Evolutionary conservation across 2,888 invertebrate genomes (phyloP), one percentile per base, ranked within the genome.

Genomic region (Cheilosia impressa): DNA sequence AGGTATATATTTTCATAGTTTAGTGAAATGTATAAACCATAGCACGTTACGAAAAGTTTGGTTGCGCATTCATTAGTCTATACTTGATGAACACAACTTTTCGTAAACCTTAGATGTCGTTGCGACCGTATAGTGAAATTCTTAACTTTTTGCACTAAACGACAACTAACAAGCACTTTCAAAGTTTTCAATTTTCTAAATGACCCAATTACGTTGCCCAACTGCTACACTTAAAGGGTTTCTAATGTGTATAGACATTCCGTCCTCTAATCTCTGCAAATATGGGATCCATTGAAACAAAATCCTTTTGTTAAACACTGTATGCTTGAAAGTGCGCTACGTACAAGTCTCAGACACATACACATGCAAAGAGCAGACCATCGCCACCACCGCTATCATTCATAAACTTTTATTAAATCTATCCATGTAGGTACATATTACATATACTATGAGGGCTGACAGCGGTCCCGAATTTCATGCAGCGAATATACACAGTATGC

Each of bases 341-440:
- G 22, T 38, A 24, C 45, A n/a, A 57, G 38, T 17, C 34, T 43
- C 17, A 7, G 24, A 52, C 43, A 60, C 27, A 38, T 31, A 31
- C 15, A 19, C 38, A 19, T 4, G 22, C 57, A 47, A 1, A 34
- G 5, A 15, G 17, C 24, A 24, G 17, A 24, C 22, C 52, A 55
- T 41, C 57, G 31, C 66, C 68, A 38, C 57, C 52, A 43, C 65
- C 38, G 55, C 65, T 84, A 58, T 60, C 79, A 84, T 80, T 80
- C 84, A 84, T 84, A 80, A 84, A 84, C 75, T 84, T 84, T 80
- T 84, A 85, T 85, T 81, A 81, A 85, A 81, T 80, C 65, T 45
- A 80, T 76, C 71, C 66, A 75, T 80, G 69, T 55, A 45, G 6
- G 15, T 19, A 47, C 17, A 17, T 47, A 19, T 1, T 13, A 38